Evolutionary conservation across 2,888 invertebrate species (phyloP).

Genomic region (Eutolmus rufibarbis): DNA sequence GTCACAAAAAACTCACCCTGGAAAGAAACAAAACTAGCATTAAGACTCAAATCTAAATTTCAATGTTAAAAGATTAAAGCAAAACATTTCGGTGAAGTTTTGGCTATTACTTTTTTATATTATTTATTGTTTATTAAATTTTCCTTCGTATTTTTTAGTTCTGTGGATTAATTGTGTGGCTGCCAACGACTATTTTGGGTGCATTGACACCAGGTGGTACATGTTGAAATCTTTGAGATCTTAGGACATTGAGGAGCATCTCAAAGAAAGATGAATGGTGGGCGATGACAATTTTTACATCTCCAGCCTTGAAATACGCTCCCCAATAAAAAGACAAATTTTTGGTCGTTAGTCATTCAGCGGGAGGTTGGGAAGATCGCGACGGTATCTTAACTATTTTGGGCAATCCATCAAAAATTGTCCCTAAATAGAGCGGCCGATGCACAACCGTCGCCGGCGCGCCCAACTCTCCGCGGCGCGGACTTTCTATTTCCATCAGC

Average conservation of each 20-base stretch:
- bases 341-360: not conserved
- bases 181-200: not conserved
- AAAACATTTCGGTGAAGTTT: too few species aligned
- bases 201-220: not conserved
- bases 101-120: too few species aligned
- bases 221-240: not conserved
- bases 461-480: not conserved
- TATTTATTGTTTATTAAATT: too few species aligned
- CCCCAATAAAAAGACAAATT: not conserved
- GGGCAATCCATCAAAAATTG: constrained; percentile 4
- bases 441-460: not conserved
- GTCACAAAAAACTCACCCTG: too few species aligned
- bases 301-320: not conserved
- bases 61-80: too few species aligned
- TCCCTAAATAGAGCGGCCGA: not conserved
- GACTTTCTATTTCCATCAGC: constrained; percentile 16
- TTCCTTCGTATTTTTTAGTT: too few species aligned
- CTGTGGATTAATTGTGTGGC: too few species aligned
- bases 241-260: not conserved
- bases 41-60: too few species aligned
- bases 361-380: not conserved
- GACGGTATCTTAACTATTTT: not conserved
- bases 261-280: not conserved
- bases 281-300: not conserved
- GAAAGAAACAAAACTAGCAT: too few species aligned